A percentile compares a stretch with the other conserved stretches of the same genome.
Conservation (phyloP, 2,113 vertebrate genomes). For the Cygnus atratus region DNA sequence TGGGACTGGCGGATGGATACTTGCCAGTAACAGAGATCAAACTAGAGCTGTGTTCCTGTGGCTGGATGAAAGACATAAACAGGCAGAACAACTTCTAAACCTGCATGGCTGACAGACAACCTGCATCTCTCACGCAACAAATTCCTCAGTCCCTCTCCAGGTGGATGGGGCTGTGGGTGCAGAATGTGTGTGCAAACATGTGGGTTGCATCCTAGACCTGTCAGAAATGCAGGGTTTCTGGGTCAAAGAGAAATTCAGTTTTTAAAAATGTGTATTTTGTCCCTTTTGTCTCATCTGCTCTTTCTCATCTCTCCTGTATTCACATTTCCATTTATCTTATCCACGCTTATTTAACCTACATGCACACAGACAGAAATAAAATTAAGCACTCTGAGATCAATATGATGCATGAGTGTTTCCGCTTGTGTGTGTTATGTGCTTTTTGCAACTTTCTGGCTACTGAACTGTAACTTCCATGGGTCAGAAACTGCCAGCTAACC, state of each 20-base stretch:
- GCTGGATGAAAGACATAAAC: neutral
- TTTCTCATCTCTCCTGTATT: neutral
- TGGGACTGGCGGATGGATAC: neutral
- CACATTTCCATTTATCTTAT: neutral
- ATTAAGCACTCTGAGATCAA: neutral
- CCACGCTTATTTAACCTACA: neutral
- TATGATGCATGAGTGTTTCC: neutral
- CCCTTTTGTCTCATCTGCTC: neutral
- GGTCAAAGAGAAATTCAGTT: neutral
- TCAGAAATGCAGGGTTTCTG: neutral
- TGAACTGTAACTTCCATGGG: conserved; percentile 2
- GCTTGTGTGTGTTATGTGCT: neutral
- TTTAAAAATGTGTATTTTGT: neutral
- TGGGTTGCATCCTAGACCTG: neutral
- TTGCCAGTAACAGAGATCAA: conserved; percentile 44
- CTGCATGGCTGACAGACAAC: neutral
- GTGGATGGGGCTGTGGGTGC: neutral
- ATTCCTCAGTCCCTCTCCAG: neutral
- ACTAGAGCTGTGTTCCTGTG: neutral
- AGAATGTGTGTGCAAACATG: neutral
- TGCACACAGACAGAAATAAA: neutral
- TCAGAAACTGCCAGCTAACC: neutral
- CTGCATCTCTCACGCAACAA: neutral
- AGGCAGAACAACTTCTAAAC: conserved; percentile 3
- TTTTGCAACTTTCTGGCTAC: neutral